These are phyloP conservation scores for Pantherophis alleghaniensis DNA, from an alignment of 2,797 vertebrate species.

Conservation along the genomic window DNA sequence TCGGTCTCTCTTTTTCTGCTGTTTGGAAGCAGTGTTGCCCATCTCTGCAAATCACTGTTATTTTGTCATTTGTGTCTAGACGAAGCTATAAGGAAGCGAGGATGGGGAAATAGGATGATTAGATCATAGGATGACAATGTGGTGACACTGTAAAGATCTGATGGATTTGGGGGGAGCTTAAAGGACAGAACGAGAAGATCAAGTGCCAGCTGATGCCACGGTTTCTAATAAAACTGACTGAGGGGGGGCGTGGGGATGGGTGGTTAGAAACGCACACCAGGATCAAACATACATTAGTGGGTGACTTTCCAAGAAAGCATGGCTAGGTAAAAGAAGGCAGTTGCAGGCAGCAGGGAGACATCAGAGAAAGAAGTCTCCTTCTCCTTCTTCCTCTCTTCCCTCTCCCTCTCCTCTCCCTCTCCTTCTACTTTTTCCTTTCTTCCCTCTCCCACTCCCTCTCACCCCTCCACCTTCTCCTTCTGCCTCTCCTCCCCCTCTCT, in stretches of 20 bases:
- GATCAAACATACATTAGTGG: background rate
- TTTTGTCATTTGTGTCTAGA: slow-evolving; percentile 27
- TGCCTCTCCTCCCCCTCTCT: no score
- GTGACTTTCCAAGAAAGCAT: background rate
- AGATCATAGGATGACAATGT: background rate
- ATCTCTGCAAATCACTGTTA: slow-evolving; percentile 33
- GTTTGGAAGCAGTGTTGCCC: slow-evolving; percentile 12
- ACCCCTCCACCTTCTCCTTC: no score
- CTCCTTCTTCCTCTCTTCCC: background rate
- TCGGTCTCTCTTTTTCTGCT: background rate
- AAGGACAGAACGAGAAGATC: background rate
- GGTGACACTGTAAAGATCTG: background rate
- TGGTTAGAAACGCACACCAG: background rate
- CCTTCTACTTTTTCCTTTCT: background rate
- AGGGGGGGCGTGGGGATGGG: background rate
- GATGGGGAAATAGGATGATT: slow-evolving; percentile 11
- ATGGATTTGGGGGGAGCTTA: background rate
- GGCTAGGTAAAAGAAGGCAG: background rate
- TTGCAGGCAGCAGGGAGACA: background rate
- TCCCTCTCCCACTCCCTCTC: rapidly evolving
- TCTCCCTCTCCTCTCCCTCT: no score
- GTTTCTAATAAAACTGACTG: background rate
- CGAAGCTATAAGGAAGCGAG: background rate
- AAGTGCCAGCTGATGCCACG: background rate
- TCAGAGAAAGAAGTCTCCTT: background rate